These are phyloP conservation scores for Orcinus orca DNA, from an alignment of 2,113 vertebrate genomes.

Conservation along the genomic window DNA sequence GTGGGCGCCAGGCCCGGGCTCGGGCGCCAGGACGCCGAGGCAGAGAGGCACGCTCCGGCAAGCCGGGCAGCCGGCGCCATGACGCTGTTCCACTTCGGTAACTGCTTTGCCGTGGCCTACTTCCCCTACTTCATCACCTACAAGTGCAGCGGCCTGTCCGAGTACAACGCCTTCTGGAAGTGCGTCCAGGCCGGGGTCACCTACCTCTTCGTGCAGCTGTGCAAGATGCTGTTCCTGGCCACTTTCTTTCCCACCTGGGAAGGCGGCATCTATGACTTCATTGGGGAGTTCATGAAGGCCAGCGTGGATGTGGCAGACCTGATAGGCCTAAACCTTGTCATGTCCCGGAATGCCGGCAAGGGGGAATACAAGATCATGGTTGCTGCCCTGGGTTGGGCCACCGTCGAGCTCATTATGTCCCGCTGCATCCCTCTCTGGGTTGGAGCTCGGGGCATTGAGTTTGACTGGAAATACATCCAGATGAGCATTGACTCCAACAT, in stretches of 20 bases:
- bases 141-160: constrained; percentile 95
- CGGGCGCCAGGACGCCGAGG: not conserved
- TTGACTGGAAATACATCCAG: constrained; percentile 97
- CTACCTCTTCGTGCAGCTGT: constrained; percentile 94
- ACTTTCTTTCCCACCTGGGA: constrained; percentile 97
- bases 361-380: constrained; percentile 97
- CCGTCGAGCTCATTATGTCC: constrained; percentile 93
- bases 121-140: constrained; percentile 96
- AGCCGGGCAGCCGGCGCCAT: constrained; percentile 77
- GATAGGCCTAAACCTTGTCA: constrained; percentile 92
- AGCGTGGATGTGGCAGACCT: constrained; percentile 93
- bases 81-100: constrained; percentile 96
- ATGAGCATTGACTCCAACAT: constrained; percentile 98
- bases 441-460: constrained; percentile 93
- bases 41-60: not conserved
- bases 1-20: not conserved
- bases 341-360: constrained; percentile 94
- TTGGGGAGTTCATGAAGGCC: constrained; percentile 96
- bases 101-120: constrained; percentile 94
- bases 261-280: constrained; percentile 92
- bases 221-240: constrained; percentile 96
- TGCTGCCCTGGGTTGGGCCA: constrained; percentile 96
- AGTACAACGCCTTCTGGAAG: constrained; percentile 96
- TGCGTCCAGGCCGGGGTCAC: constrained; percentile 95
- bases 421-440: constrained; percentile 93